Evolutionary conservation across 1,140 invertebrate genomes (phyloP).

Genomic region (Zaprionus nigranus): DNA sequence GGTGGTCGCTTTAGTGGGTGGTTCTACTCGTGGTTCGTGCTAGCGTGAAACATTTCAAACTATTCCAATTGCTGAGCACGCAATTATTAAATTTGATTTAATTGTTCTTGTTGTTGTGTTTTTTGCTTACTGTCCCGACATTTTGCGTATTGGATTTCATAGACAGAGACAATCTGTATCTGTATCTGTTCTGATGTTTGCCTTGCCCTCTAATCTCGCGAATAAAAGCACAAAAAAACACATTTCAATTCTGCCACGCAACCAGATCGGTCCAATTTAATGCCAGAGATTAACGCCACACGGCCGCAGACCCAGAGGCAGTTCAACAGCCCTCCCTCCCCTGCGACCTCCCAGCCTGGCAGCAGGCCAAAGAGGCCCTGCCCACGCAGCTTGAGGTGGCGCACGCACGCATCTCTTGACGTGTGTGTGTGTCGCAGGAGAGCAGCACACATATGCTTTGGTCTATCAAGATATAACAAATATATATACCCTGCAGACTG

Average conservation of each 20-base stretch:
- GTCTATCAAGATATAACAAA: slow-evolving; percentile 8
- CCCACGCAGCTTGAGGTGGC: slow-evolving; percentile 42
- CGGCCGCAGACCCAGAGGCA: slow-evolving; percentile 22
- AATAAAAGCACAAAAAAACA: slow-evolving; percentile 7
- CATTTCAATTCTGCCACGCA: slow-evolving; percentile 41
- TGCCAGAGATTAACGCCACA: slow-evolving; percentile 37
- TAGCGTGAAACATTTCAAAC: not conserved
- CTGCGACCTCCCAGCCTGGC: slow-evolving; percentile 7
- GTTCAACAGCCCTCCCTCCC: not conserved
- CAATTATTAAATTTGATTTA: slow-evolving; percentile 4
- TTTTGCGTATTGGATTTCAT: not conserved
- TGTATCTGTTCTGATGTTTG: slow-evolving; percentile 1
- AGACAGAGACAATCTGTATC: not conserved
- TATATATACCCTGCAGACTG: not conserved
- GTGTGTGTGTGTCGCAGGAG: slow-evolving; percentile 24
- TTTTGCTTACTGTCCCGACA: not conserved
- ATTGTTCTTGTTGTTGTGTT: not conserved
- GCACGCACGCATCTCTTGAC: slow-evolving; percentile 32
- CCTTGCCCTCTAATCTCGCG: slow-evolving; percentile 33
- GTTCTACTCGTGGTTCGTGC: not conserved
- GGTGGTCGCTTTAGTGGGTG: not conserved
- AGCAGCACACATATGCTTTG: slow-evolving; percentile 10
- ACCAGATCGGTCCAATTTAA: slow-evolving; percentile 51
- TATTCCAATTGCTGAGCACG: not conserved
- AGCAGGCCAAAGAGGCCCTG: slow-evolving; percentile 37